Evolutionary conservation across 1,140 invertebrate genomes (phyloP).

Genomic region (Camponotus pennsylvanicus): DNA sequence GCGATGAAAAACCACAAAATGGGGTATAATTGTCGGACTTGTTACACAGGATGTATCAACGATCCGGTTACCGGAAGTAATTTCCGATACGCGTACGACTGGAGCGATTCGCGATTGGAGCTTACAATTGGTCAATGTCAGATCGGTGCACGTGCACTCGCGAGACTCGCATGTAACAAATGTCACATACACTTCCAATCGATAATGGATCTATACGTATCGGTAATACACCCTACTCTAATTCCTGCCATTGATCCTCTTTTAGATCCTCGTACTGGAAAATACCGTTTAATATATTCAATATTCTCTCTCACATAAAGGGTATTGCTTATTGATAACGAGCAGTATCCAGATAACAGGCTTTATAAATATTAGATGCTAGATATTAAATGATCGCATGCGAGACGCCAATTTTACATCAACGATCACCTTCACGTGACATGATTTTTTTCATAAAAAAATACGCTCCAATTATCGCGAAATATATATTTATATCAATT

Average conservation of each 20-base stretch:
- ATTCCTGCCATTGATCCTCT: neutral
- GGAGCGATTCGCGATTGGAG: constrained; percentile 65
- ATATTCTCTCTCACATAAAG: neutral
- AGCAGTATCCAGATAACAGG: neutral
- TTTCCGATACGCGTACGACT: constrained; percentile 69
- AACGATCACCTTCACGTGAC: neutral
- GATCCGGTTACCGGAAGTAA: constrained; percentile 77
- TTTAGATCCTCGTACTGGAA: neutral
- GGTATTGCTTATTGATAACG: neutral
- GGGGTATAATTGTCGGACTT: constrained; percentile 40
- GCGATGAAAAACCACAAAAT: constrained; percentile 40
- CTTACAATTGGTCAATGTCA: constrained; percentile 81
- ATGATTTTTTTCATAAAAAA: neutral
- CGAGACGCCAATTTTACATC: neutral
- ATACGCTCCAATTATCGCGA: neutral
- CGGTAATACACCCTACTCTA: constrained; percentile 59
- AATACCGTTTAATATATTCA: neutral
- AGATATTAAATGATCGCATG: neutral
- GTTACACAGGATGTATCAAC: constrained; percentile 69
- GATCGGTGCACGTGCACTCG: constrained; percentile 73
- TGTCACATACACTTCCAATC: neutral
- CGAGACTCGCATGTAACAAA: constrained; percentile 6
- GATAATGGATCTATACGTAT: constrained; percentile 11
- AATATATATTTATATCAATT: too few relatives aligned
- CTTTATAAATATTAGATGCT: neutral